Conservation (phyloP, 2,797 vertebrate genomes). For the Gila robusta region DNA sequence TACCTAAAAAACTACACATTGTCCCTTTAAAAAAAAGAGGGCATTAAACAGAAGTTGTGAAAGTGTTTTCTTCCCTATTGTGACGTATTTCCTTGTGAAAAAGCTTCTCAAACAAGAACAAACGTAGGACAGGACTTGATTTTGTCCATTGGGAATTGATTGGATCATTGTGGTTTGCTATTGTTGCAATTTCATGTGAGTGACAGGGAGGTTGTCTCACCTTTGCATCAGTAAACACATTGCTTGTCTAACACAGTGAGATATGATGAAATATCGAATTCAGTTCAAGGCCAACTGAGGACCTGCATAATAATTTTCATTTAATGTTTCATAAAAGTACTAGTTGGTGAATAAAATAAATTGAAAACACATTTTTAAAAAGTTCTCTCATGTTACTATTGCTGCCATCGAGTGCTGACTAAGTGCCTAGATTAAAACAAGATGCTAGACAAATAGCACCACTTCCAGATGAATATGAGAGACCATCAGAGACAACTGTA, state of each 20-base stretch:
- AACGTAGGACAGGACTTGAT: neutral
- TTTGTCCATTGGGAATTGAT: neutral
- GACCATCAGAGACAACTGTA: neutral
- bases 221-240: neutral
- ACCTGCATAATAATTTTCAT: neutral
- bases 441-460: constrained; percentile 58
- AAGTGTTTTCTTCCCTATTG: too few species aligned
- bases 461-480: constrained; percentile 66
- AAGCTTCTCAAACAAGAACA: neutral
- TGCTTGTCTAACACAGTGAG: neutral
- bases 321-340: neutral
- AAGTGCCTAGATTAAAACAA: constrained; percentile 51
- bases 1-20: too few species aligned
- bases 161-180: neutral
- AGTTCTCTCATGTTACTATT: neutral
- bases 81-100: neutral
- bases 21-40: neutral
- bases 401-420: constrained; percentile 1
- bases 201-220: neutral
- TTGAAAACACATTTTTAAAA: neutral
- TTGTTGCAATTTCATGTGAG: too few species aligned
- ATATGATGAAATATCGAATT: neutral
- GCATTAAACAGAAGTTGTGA: too few species aligned
- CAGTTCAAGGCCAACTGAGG: neutral
- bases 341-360: constrained; percentile 3